Conservation (phyloP, 1,140 invertebrate species). For the Nymphalis io region DNA sequence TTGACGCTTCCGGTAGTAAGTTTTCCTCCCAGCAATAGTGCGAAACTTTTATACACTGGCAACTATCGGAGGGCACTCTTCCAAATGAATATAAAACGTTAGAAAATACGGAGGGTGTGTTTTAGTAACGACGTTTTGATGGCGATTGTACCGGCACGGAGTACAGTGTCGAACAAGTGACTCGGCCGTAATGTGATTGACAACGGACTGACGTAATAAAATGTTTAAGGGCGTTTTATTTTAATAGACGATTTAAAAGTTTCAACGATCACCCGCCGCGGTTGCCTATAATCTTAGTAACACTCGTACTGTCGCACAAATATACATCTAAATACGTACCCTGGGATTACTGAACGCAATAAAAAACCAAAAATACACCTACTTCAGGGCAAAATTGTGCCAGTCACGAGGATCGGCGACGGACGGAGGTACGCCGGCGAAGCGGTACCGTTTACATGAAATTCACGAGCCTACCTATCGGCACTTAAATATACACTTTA, state of each 20-base stretch:
- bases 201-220: slow-evolving; percentile 12
- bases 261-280: background rate
- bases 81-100: slow-evolving; percentile 58
- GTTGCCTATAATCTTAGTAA: background rate
- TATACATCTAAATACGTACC: slow-evolving; percentile 30
- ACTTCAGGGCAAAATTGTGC: slow-evolving; percentile 70
- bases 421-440: slow-evolving; percentile 40
- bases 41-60: slow-evolving; percentile 14
- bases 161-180: slow-evolving; percentile 25
- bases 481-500: slow-evolving; percentile 59
- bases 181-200: slow-evolving; percentile 44
- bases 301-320: slow-evolving; percentile 18
- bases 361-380: slow-evolving; percentile 72
- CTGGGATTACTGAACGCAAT: slow-evolving; percentile 59
- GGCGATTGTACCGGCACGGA: slow-evolving; percentile 38
- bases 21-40: background rate
- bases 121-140: slow-evolving; percentile 62
- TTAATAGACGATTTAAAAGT: background rate
- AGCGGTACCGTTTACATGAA: slow-evolving; percentile 61
- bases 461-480: slow-evolving; percentile 54
- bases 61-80: slow-evolving; percentile 27
- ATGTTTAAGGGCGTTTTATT: slow-evolving; percentile 5
- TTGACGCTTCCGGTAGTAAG: too few species aligned
- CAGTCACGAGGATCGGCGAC: slow-evolving; percentile 65
- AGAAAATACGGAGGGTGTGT: slow-evolving; percentile 56